Conservation (phyloP, 2,888 invertebrate genomes). For the Stenolophus ochropezus region DNA sequence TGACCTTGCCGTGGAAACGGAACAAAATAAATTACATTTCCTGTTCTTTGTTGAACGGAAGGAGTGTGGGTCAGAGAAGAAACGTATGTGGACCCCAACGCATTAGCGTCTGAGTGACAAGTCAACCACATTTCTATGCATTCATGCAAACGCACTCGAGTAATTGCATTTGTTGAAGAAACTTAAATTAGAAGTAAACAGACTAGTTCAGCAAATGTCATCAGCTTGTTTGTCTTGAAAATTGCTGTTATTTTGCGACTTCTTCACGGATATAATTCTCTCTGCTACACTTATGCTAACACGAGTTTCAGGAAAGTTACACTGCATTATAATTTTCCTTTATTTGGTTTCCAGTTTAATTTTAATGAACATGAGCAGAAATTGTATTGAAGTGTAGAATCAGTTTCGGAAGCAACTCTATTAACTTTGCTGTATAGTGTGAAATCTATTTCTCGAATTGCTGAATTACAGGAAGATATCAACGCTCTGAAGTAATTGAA, state of each 20-base stretch:
- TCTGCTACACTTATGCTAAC: not conserved
- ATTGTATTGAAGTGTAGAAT: not conserved
- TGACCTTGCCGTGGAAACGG: constrained; percentile 21
- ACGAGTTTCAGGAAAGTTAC: not conserved
- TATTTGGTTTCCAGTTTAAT: not conserved
- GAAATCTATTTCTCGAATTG: not conserved
- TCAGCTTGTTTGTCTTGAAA: not conserved
- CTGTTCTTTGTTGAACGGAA: not conserved
- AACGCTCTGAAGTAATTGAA: no score
- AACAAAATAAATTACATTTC: constrained; percentile 43
- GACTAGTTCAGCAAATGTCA: constrained; percentile 10
- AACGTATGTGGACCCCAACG: constrained; percentile 11
- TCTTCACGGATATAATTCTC: not conserved
- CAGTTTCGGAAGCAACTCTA: constrained; percentile 6
- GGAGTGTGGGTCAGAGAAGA: not conserved
- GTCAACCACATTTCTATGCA: constrained; percentile 3
- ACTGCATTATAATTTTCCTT: not conserved
- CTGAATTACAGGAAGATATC: not conserved
- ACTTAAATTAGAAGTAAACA: constrained; percentile 29
- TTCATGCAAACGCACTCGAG: not conserved
- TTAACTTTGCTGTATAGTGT: constrained; percentile 10
- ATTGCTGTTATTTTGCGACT: not conserved
- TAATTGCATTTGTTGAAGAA: constrained; percentile 16
- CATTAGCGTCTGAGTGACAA: not conserved
- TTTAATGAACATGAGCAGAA: not conserved